Evolutionary conservation across 2,113 vertebrate genomes (phyloP), one percentile per base, ranked within the genome.

Genomic region (Apaloderma vittatum): DNA sequence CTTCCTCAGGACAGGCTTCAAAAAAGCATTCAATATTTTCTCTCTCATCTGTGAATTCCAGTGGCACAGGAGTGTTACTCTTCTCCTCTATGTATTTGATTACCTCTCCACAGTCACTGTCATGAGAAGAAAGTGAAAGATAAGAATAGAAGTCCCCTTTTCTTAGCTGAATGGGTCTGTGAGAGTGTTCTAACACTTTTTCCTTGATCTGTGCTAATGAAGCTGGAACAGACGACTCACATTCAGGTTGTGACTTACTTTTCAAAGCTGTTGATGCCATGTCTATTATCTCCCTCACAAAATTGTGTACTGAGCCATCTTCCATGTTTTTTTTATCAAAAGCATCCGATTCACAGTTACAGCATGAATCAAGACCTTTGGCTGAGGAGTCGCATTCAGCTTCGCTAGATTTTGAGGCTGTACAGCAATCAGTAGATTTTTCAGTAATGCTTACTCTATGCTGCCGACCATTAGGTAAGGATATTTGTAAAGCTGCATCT

Each of bases 111-210:
- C 99, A 99, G 97, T 99, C 99, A 91, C 99, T 99, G 98, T 99
- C 99, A 90, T 99, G 99, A 78, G 99, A 99, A 76, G 99, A 99
- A 89, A 99, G 99, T 23, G 99, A 99, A 93, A 99, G 97, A 86
- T 99, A 99, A 85, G 99, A 99, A 98, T 99, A 99, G 95, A 99
- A 99, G 97, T 99, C 99, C 14, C 99, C 99, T 79, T 99, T 99
- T 61, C 98, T 98, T 61, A 99, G 98, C 70, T 99, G 99, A 61
- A 99, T 98, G 89, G 99, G 99, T 74, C 98, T 98, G 88, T 99
- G 99, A 94, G 99, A 99, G 96, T 99, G 99, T 91, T 99, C 99
- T 48, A 99, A 93, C 49, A 99, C 99, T 96, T 99, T 99, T 97
- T 99, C 99, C 95, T 98, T 99, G 97, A 99, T 99, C 70, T 99